phyloP scores from a whole-genome alignment of 1,140 invertebrate species.

The Platyscapa corneri region DNA sequence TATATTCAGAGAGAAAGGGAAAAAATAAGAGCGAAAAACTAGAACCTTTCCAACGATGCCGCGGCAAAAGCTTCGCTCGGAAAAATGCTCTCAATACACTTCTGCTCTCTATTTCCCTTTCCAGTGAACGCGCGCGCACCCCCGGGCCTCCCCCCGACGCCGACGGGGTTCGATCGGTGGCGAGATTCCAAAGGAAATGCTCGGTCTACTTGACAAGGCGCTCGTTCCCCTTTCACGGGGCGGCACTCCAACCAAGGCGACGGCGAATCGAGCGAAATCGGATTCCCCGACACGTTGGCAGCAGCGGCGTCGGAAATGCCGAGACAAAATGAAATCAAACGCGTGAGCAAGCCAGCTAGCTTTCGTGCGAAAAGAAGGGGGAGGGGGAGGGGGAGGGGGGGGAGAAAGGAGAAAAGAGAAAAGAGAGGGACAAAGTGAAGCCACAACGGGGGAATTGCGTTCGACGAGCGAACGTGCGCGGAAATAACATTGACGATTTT shows the following conservation, averaged over 20 bases:
- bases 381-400: background rate
- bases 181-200: constrained; percentile 51
- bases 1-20: background rate
- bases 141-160: background rate
- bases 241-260: background rate
- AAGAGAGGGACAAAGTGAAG: background rate
- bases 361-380: background rate
- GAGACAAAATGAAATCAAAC: constrained; percentile 53
- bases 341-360: background rate
- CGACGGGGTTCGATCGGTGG: constrained; percentile 25
- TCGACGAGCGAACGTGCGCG: constrained; percentile 49
- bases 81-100: constrained; percentile 44
- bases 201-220: constrained; percentile 33
- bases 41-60: constrained; percentile 1
- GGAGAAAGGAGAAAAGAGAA: background rate
- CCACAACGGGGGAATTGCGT: constrained; percentile 24
- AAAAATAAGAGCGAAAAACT: background rate
- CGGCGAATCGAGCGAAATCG: constrained; percentile 41
- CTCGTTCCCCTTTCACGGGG: constrained; percentile 5
- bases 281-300: constrained; percentile 43
- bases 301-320: constrained; percentile 39
- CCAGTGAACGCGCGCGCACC: background rate
- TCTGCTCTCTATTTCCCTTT: constrained; percentile 28
- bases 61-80: constrained; percentile 7
- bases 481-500: constrained; percentile 53